These are phyloP conservation scores for Prorops nasuta DNA, from an alignment of 1,140 invertebrate species.

Conservation along the genomic window DNA sequence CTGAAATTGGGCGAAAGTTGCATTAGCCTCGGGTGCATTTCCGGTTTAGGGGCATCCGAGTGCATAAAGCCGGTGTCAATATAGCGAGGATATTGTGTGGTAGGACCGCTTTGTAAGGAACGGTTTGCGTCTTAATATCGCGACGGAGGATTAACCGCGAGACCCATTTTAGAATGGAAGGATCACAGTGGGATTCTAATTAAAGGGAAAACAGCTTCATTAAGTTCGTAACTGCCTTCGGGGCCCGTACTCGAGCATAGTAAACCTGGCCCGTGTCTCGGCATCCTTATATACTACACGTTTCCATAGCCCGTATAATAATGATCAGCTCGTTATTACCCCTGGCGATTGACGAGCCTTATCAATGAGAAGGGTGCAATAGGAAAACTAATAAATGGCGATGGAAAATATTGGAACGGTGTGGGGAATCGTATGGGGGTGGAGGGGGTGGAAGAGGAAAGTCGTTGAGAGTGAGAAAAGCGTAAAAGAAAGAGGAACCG, in stretches of 20 bases:
- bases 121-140: conserved; percentile 39
- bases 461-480: background rate
- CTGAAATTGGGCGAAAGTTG: too few relatives aligned
- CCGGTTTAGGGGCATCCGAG: conserved; percentile 11
- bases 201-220: conserved; percentile 49
- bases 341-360: too few relatives aligned
- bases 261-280: conserved; percentile 20
- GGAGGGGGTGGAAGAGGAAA: background rate
- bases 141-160: conserved; percentile 35
- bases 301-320: conserved; percentile 10
- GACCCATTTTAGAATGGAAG: conserved; percentile 40
- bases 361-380: too few relatives aligned
- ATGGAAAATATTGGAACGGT: too few relatives aligned
- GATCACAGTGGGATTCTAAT: conserved; percentile 46
- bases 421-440: too few relatives aligned
- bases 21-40: too few relatives aligned
- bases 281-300: conserved; percentile 6
- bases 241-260: conserved; percentile 25
- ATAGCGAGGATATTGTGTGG: conserved; percentile 30
- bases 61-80: conserved; percentile 29
- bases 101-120: conserved; percentile 24
- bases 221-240: conserved; percentile 41
- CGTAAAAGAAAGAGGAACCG: conserved; percentile 16
- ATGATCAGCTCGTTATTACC: too few relatives aligned
- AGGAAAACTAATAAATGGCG: too few relatives aligned